Evolutionary conservation across 2,113 vertebrate genomes (phyloP), one percentile per base, ranked within the genome.

Genomic region (Sula dactylatra): DNA sequence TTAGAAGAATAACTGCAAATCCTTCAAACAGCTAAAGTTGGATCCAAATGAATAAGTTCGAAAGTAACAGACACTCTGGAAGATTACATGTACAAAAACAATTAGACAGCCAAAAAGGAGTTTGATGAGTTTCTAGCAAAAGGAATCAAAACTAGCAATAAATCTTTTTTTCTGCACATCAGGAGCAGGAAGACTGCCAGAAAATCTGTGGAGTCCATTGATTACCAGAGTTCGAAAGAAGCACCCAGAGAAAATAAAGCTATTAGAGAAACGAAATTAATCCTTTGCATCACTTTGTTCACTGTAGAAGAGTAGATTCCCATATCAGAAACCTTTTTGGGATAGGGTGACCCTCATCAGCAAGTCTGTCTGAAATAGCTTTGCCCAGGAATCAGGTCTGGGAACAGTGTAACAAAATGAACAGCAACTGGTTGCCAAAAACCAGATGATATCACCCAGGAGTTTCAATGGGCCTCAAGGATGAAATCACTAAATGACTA

Each of bases 1-100:
- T 94, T 95, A 93, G 92, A 91, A 92, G 76, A 94, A 85, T 82
- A 94, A 87, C 49, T 87, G 73, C 61, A 93, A 93, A 95, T 88
- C 82, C 84, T 92, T 94, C 90, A 76, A 88, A 80, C 17, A 92
- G 66, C 61, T 76, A 6, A 91, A 90, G 74, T 6, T 96, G 84
- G 84, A 85, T 61, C 27, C 45, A 91, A 93, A 65, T 64, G 32
- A 88, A 52, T 80, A 88, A 95, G 78, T 80, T 93, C 82, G 78
- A 87, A 93, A 87, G 49, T 83, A 94, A 82, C 70, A 90, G 91
- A 62, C 58, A 61, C 67, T 90, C 74, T 90, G 82, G 13, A 95
- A 96, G 66, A 95, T 93, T 82, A 90, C 90, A 80, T 13, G 71
- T 49, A 82, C 66, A 94, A 73, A 95, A 83, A 82, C 70, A 96